Evolutionary conservation across 1,140 invertebrate genomes (phyloP), one percentile per base, ranked within the genome.

Genomic region (Samia ricini): DNA sequence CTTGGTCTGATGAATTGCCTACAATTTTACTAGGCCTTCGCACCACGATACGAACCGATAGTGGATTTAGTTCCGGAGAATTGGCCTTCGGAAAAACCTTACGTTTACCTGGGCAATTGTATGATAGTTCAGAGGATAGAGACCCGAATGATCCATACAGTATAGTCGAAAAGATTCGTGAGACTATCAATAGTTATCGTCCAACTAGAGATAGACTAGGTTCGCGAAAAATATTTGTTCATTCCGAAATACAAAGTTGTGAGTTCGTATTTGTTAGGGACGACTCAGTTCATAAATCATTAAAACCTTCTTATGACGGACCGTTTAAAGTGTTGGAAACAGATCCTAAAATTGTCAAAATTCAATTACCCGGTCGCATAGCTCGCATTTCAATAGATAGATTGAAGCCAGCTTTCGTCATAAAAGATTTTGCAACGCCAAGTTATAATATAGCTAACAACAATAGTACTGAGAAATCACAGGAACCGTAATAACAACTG

Each of bases 51-150:
- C 19, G 36, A 1, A 60, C 19, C 0, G 63, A 64, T 29, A 64
- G 12, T 5, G 33, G 22, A 26, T 8, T 60, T 1, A 59, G 56
- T 18, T 12, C 56, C 0, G 56, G 19, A 29, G 52, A 64, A 48
- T 52, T 64, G 42, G 12, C 26, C 2, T 64, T 26, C n/a, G 62
- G 62, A 0, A 54, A 18, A 15, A 36, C 48, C 18, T 29, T 64
- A 42, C 22, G 56, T 20, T 54, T 64, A 6, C 52, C 56, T 4
- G 62, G 56, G 2, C 48, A 64, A 22, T 64, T 64, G 15, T 64
- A 50, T 20, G 49, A 54, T 5, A n/a, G 10, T 15, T 21, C 29
- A 42, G n/a, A 36, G 22, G 33, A 58, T 7, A 10, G 7, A 8
- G 18, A 58, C 8, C 4, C 18, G 8, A 58, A 21, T 22, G 1